phyloP scores from a whole-genome alignment of 2,797 vertebrate genomes.

The Harpagifer antarcticus region DNA sequence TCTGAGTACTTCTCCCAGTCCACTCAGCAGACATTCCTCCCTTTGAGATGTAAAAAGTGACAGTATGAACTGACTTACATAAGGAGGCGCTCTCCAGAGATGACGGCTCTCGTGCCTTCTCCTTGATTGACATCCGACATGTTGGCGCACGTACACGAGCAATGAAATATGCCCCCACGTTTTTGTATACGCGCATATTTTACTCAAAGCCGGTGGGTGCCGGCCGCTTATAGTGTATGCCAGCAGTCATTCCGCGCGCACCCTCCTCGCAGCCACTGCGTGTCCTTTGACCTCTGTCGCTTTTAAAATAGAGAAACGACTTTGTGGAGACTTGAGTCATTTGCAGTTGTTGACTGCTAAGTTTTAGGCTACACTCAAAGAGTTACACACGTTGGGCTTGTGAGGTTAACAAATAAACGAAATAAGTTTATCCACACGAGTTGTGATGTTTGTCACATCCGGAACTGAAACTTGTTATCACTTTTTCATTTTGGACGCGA shows the following conservation, averaged over 20 bases:
- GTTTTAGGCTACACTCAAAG: conserved; percentile 46
- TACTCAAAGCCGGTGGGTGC: background rate
- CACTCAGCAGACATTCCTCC: conserved; percentile 20
- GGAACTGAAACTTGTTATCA: conserved; percentile 24
- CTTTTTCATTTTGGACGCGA: conserved; percentile 6
- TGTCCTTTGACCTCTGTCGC: conserved; percentile 73
- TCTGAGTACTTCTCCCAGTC: background rate
- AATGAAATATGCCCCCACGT: conserved; percentile 22
- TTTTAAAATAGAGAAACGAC: conserved; percentile 75
- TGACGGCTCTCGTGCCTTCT: background rate
- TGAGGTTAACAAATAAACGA: background rate
- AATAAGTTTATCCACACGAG: conserved; percentile 11
- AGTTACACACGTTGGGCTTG: conserved; percentile 8
- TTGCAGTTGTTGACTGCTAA: conserved; percentile 62
- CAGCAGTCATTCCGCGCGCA: conserved; percentile 45
- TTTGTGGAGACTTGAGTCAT: conserved; percentile 55
- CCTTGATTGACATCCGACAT: conserved; percentile 20
- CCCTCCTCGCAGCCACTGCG: conserved; percentile 7
- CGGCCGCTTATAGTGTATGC: conserved; percentile 44
- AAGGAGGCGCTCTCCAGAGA: background rate
- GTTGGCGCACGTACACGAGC: background rate
- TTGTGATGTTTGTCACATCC: background rate
- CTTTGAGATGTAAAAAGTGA: conserved; percentile 3
- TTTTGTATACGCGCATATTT: conserved; percentile 14
- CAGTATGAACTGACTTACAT: background rate